Evolutionary conservation across 2,888 invertebrate genomes (phyloP).

Genomic region (Galeopsomyia nigrocyanea): DNA sequence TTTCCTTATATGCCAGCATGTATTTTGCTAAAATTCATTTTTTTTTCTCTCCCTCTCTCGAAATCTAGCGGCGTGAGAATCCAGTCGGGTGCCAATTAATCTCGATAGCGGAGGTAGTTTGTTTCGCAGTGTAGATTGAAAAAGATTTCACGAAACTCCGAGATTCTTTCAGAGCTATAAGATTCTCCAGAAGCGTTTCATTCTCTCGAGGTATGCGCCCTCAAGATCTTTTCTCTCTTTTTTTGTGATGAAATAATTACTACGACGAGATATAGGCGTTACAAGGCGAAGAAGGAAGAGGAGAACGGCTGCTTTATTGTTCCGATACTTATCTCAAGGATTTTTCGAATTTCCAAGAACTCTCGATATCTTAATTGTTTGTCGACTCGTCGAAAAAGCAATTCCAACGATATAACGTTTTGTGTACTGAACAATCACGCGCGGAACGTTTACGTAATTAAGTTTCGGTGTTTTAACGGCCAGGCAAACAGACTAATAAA

Average conservation of each 20-base stretch:
- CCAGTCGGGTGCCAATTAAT: too few relatives aligned
- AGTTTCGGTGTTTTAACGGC: conserved; percentile 8
- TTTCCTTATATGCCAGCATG: background rate
- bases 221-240: background rate
- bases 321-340: conserved; percentile 27
- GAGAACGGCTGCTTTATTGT: conserved; percentile 17
- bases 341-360: conserved; percentile 5
- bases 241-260: background rate
- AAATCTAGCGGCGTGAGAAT: background rate
- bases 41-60: background rate
- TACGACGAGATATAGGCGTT: background rate
- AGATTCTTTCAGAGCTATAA: too few relatives aligned
- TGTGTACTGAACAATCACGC: background rate
- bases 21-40: background rate
- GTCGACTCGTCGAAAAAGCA: background rate
- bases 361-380: background rate
- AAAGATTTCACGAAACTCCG: too few relatives aligned
- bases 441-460: background rate
- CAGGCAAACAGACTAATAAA: conserved; percentile 31
- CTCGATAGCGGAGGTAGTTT: too few relatives aligned
- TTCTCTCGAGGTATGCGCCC: too few relatives aligned
- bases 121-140: too few relatives aligned
- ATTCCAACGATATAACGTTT: conserved; percentile 1
- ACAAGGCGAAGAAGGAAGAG: background rate
- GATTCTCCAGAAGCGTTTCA: too few relatives aligned